phyloP scores from a whole-genome alignment of 2,797 vertebrate genomes.

The Liparis tanakae region DNA sequence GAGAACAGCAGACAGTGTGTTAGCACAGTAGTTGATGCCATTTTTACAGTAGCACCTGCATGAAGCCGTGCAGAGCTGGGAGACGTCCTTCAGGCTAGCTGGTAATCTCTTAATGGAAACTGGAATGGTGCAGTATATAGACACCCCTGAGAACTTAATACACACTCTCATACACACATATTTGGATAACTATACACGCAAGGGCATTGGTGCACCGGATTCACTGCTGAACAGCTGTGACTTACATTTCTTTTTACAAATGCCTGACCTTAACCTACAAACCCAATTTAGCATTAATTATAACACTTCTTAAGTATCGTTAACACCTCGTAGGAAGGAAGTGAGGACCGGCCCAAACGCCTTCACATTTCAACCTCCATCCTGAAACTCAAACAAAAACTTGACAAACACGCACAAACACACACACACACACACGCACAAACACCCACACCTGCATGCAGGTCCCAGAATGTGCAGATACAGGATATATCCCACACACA shows the following conservation, averaged over 20 bases:
- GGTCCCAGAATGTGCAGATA: neutral
- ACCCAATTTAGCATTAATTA: neutral
- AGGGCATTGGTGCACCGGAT: constrained; percentile 2
- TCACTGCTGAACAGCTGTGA: neutral
- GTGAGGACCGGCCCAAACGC: neutral
- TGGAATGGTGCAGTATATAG: constrained; percentile 59
- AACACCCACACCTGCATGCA: constrained; percentile 8
- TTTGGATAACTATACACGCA: neutral
- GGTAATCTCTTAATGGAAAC: constrained; percentile 59
- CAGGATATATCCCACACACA: neutral
- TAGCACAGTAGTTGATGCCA: constrained; percentile 23
- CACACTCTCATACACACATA: constrained; percentile 5
- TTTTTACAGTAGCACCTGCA: constrained; percentile 38
- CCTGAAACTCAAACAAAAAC: neutral
- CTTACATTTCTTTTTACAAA: neutral
- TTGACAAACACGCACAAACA: neutral
- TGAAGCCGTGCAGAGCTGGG: constrained; percentile 25
- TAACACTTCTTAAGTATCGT: neutral
- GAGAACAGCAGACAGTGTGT: neutral
- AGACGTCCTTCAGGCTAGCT: constrained; percentile 34
- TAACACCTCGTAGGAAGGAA: neutral
- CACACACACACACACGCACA: neutral
- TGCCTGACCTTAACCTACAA: neutral
- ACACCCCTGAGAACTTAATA: constrained; percentile 71
- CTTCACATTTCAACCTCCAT: neutral